Conservation (phyloP, 2,888 invertebrate species). For the Oeneis ivallda region DNA sequence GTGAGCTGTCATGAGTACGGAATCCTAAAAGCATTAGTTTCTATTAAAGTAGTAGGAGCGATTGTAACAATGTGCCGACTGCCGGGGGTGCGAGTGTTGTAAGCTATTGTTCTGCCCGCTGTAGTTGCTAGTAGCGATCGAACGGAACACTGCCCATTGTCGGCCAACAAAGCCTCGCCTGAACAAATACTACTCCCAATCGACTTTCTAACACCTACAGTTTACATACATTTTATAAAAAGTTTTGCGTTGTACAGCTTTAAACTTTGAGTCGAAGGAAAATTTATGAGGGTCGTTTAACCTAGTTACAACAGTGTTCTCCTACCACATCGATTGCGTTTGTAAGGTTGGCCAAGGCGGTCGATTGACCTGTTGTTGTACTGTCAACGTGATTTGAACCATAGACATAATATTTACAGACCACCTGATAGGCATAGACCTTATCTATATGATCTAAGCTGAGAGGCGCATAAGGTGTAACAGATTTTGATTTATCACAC, state of each 20-base stretch:
- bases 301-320: neutral
- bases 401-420: too few species aligned
- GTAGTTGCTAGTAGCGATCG: neutral
- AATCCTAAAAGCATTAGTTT: neutral
- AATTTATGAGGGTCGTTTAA: neutral
- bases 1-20: neutral
- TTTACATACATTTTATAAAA: neutral
- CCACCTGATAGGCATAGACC: too few species aligned
- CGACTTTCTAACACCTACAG: neutral
- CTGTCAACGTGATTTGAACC: too few species aligned
- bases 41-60: neutral
- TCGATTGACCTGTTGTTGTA: too few species aligned
- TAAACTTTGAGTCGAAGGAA: neutral
- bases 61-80: neutral
- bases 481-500: too few species aligned
- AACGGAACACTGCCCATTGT: neutral
- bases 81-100: neutral
- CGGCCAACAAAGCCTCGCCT: neutral
- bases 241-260: neutral
- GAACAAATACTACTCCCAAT: neutral
- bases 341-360: too few species aligned
- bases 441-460: too few species aligned
- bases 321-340: too few species aligned
- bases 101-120: neutral
- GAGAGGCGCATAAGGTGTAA: too few species aligned